Evolutionary conservation across 1,140 invertebrate species (phyloP).

Genomic region (Planococcus citri): DNA sequence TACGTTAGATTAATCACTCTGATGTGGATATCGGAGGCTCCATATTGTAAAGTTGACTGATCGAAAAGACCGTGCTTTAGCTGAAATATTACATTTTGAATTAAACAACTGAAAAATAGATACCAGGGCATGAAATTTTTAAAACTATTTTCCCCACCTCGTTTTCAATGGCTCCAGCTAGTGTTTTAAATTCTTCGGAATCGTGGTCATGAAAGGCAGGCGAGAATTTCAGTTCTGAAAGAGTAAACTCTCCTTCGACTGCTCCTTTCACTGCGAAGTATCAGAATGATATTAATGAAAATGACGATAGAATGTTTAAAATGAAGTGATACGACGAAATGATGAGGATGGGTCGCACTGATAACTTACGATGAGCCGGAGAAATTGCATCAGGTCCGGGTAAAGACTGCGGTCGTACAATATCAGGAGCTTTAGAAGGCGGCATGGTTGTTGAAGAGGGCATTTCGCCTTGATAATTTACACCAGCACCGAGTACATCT

Average conservation of each 20-base stretch:
- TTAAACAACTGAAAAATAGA: no score
- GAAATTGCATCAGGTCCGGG: background rate
- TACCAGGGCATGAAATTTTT: no score
- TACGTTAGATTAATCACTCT: slow-evolving; percentile 51
- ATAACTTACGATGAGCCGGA: no score
- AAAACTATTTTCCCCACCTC: slow-evolving; percentile 40
- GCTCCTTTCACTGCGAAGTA: slow-evolving; percentile 33
- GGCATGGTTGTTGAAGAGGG: background rate
- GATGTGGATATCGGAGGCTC: slow-evolving; percentile 40
- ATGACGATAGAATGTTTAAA: no score
- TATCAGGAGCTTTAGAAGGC: background rate
- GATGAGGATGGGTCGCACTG: no score
- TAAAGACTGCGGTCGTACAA: background rate
- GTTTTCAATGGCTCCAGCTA: slow-evolving; percentile 42
- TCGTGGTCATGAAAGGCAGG: slow-evolving; percentile 43
- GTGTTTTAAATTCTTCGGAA: slow-evolving; percentile 45
- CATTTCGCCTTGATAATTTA: background rate
- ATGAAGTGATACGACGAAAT: no score
- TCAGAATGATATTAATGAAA: no score
- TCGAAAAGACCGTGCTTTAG: slow-evolving; percentile 38
- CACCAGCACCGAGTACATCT: background rate
- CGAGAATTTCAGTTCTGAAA: slow-evolving; percentile 50
- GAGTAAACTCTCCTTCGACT: slow-evolving; percentile 48
- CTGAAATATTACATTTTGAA: slow-evolving; percentile 26
- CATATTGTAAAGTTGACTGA: slow-evolving; percentile 38